Evolutionary conservation across 2,797 vertebrate genomes (phyloP).

Genomic region (Lacerta bilineata): DNA sequence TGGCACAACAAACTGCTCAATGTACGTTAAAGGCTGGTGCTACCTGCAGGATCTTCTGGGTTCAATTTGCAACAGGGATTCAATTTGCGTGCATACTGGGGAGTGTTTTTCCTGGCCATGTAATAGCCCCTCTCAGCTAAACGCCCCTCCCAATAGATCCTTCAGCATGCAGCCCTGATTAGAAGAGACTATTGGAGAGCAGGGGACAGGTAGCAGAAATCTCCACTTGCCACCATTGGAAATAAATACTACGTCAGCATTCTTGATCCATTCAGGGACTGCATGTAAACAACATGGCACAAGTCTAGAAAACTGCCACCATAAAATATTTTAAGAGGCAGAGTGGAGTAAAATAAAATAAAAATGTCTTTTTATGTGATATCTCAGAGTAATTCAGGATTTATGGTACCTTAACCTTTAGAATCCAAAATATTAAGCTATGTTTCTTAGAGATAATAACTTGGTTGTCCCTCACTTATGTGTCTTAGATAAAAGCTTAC

Average conservation of each 20-base stretch:
- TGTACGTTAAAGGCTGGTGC: not conserved
- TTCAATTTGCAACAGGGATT: not conserved
- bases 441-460: constrained; percentile 89
- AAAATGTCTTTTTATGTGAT: constrained; percentile 89
- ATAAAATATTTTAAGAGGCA: constrained; percentile 89
- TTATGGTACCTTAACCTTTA: constrained; percentile 88
- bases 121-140: not conserved
- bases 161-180: not conserved
- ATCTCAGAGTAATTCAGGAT: constrained; percentile 87
- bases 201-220: constrained; percentile 46
- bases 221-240: constrained; percentile 65
- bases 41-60: not conserved
- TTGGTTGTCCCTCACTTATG: constrained; percentile 87
- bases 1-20: constrained; percentile 65
- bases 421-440: constrained; percentile 89
- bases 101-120: not conserved
- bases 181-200: not conserved
- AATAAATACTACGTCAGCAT: constrained; percentile 81
- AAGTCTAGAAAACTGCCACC: constrained; percentile 84
- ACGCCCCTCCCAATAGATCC: not conserved
- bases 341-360: constrained; percentile 89
- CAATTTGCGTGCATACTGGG: not conserved
- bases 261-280: constrained; percentile 87
- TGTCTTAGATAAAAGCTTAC: constrained; percentile 88
- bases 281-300: constrained; percentile 89